Evolutionary conservation across 1,140 invertebrate genomes (phyloP).

Genomic region (Drosophila nasuta): DNA sequence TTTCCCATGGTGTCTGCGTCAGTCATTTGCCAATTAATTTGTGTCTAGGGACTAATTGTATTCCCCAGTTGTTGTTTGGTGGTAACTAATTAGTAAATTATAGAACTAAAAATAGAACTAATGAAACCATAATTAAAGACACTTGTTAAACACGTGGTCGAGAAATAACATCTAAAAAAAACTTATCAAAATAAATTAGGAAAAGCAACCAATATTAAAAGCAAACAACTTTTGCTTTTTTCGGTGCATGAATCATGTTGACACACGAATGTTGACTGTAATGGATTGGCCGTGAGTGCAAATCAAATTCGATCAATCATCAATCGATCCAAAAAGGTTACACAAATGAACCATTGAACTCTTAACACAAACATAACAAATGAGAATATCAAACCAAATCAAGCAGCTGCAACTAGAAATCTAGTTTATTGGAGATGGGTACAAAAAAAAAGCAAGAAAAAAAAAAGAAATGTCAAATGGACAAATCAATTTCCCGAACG

Average conservation of each 20-base stretch:
- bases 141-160: too few species aligned
- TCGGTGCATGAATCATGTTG: neutral
- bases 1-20: too few species aligned
- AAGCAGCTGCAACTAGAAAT: conserved; percentile 46
- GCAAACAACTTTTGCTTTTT: neutral
- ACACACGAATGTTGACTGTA: conserved; percentile 2
- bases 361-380: neutral
- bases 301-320: conserved; percentile 45
- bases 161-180: neutral
- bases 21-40: too few species aligned
- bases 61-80: too few species aligned
- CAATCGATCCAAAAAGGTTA: conserved; percentile 27
- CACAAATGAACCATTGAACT: conserved; percentile 24
- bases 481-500: conserved; percentile 49
- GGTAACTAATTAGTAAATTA: too few species aligned
- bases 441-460: too few species aligned
- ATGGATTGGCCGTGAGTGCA: conserved; percentile 19
- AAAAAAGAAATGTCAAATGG: conserved; percentile 35
- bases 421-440: neutral
- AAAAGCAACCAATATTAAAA: neutral
- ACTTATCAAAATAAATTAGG: neutral
- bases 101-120: too few species aligned
- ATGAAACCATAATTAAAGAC: too few species aligned
- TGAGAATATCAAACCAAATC: conserved; percentile 14
- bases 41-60: too few species aligned